Percentiles rank a stretch among this genome's conserved stretches.
These are phyloP conservation scores for Steinernema carpocapsae DNA, from an alignment of 2,888 invertebrate genomes.

Conservation along the genomic window DNA sequence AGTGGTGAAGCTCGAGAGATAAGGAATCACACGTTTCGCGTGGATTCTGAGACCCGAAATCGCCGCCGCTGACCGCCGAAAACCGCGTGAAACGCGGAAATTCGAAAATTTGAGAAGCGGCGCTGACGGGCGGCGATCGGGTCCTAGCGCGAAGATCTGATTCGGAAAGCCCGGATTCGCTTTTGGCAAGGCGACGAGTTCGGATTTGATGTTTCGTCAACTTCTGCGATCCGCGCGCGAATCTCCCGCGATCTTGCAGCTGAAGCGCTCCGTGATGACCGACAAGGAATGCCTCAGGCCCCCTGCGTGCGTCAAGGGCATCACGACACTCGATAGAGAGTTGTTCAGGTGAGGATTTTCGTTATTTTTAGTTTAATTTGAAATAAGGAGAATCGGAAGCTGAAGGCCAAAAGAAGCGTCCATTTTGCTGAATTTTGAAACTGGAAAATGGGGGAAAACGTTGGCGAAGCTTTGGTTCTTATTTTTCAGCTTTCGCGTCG, in stretches of 20 bases:
- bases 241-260: background rate
- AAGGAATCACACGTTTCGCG: background rate
- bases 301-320: background rate
- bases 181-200: background rate
- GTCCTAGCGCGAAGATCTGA: background rate
- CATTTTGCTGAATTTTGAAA: background rate
- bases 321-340: background rate
- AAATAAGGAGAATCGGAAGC: background rate
- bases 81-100: background rate
- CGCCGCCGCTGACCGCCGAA: background rate
- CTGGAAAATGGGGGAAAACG: background rate
- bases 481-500: too few relatives aligned
- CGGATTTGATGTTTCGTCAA: background rate
- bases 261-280: constrained; percentile 3
- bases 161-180: background rate
- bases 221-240: background rate
- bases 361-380: background rate
- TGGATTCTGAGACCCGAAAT: background rate
- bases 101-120: background rate
- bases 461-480: background rate
- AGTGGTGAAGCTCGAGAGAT: background rate
- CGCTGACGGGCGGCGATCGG: background rate
- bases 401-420: background rate
- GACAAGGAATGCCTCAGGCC: constrained; percentile 14
- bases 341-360: background rate